A percentile compares a stretch with the other conserved stretches of the same genome.
These are phyloP conservation scores for Sarcophaga variegata DNA, from an alignment of 2,888 invertebrate genomes.

Conservation along the genomic window DNA sequence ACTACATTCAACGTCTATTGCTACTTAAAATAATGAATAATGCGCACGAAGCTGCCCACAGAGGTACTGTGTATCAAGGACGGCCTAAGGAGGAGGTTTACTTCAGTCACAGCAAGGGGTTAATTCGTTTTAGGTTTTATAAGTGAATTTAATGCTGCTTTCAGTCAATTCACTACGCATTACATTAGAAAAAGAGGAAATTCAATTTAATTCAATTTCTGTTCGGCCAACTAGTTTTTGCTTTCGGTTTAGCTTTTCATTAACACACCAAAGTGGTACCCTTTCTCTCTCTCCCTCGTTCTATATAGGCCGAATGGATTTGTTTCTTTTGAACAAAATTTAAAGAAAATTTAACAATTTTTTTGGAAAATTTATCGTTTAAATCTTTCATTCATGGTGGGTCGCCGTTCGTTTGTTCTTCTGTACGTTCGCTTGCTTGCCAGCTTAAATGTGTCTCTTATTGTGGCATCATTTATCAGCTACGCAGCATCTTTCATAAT, in stretches of 20 bases:
- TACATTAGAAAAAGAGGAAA: constrained; percentile 38
- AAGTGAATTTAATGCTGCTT: constrained; percentile 71
- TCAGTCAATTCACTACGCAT: constrained; percentile 41
- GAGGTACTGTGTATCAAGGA: constrained; percentile 10
- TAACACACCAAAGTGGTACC: background rate
- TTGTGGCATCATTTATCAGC: constrained; percentile 80
- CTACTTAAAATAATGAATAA: constrained; percentile 60
- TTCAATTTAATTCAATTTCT: constrained; percentile 60
- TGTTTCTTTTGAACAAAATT: background rate
- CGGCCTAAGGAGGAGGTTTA: constrained; percentile 32
- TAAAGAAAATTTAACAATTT: constrained; percentile 40
- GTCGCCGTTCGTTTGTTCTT: constrained; percentile 19
- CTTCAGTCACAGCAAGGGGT: constrained; percentile 77
- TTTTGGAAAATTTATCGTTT: constrained; percentile 55
- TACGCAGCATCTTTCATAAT: constrained; percentile 81
- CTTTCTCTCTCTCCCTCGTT: constrained; percentile 2
- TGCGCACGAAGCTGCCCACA: constrained; percentile 66
- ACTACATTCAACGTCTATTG: constrained; percentile 46
- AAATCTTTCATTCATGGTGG: constrained; percentile 58
- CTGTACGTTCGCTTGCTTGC: constrained; percentile 44
- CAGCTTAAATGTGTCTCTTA: constrained; percentile 70
- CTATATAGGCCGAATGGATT: background rate
- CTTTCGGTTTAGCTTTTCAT: constrained; percentile 16
- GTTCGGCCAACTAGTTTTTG: constrained; percentile 49
- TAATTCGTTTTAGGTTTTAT: constrained; percentile 74